Percentiles rank a stretch among this genome's conserved stretches.
phyloP scores from a whole-genome alignment of 2,888 invertebrate species.

The Hydropsyche betteni region DNA sequence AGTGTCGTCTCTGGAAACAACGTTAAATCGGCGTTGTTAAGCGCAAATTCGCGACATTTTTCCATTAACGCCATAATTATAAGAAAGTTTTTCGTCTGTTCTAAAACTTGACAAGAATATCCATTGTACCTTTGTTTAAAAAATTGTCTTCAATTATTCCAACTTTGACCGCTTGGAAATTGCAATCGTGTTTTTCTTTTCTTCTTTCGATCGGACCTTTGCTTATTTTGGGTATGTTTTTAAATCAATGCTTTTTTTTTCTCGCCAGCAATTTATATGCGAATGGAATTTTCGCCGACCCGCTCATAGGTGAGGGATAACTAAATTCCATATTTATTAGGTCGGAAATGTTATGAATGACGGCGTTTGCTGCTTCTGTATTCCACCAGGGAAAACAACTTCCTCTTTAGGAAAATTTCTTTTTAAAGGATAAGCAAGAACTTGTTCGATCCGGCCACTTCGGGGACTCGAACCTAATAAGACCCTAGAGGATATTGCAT shows the following conservation, averaged over 20 bases:
- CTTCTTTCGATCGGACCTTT: too few relatives aligned
- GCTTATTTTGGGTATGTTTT: neutral
- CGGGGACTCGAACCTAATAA: constrained; percentile 17
- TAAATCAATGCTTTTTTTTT: neutral
- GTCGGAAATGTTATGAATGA: constrained; percentile 28
- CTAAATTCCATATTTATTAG: constrained; percentile 28
- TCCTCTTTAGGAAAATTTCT: constrained; percentile 21
- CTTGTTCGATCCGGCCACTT: constrained; percentile 24
- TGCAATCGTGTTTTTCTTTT: too few relatives aligned
- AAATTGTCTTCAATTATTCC: too few relatives aligned
- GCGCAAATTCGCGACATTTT: too few relatives aligned
- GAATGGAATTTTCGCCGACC: neutral
- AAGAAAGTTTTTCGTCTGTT: too few relatives aligned
- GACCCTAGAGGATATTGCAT: constrained; percentile 24
- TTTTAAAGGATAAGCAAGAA: constrained; percentile 16
- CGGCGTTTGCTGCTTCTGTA: neutral
- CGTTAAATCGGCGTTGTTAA: too few relatives aligned
- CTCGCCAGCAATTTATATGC: neutral
- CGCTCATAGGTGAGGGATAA: constrained; percentile 22
- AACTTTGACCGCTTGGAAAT: too few relatives aligned
- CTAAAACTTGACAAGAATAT: too few relatives aligned
- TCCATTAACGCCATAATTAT: too few relatives aligned
- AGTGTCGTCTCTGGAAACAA: neutral
- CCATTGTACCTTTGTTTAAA: too few relatives aligned
- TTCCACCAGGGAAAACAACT: constrained; percentile 15